Base-by-base conservation (phyloP, 2,888 invertebrate species). In the Hydroisotoma schaefferi region DNA sequence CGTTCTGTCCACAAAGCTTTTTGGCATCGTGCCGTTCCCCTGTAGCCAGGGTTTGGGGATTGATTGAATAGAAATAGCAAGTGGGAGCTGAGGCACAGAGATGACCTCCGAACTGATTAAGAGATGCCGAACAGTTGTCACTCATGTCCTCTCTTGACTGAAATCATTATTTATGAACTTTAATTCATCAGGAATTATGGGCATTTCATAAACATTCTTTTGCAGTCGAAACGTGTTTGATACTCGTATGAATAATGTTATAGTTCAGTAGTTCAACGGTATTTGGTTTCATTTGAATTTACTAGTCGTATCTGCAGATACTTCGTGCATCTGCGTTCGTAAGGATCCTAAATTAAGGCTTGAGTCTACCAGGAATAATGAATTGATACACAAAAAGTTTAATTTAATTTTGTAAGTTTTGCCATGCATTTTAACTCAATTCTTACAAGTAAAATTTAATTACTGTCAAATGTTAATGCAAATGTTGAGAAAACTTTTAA, bases 61-160 rank as follows among this genome's bases (percentile, higher is more conserved):
- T 77, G n/a, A 81, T 73, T 59, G 75, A 72, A 54, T 76, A 74
- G 56, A 81, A 71, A 25, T 70, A 72, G 28, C 75, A 74, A 0
- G 78, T 78, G 69, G 81, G 80, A 2, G 81, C 79, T 5, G 77
- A 65, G 1, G 78, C 78, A 65, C 77, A 80, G 5, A 81, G 63
- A 28, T 77, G 74, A 63, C 78, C 77, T 15, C 76, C 76, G 27
- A 77, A 66, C 37, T 74, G 73, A 62, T 76, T 76, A 10, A 81
- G 73, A 52, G 78, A 78, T 2, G 79, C 77, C 27, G 73, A 71
- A 22, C 76, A 77, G 70, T 81, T 81, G 73, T 81, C 81, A 2
- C 78, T 78, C 40, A 75, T 56, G 51, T 65, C 65, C 26, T 76
- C 76, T 40, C 40, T 15, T 5, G 40, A 40, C 40, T 40, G 33